Evolutionary conservation across 2,888 invertebrate genomes (phyloP).

Genomic region (Mystacides longicornis): DNA sequence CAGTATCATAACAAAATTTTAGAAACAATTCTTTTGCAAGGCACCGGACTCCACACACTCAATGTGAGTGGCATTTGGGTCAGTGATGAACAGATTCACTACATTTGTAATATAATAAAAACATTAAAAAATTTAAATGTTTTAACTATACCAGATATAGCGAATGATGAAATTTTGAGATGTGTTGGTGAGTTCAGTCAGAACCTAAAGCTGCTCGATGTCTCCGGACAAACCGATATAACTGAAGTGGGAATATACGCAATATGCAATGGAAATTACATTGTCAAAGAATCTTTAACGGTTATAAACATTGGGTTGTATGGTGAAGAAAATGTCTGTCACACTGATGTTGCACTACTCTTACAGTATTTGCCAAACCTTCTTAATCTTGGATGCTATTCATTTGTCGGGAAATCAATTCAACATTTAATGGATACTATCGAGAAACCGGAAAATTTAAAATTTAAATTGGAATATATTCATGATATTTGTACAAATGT

Average conservation of each 20-base stretch:
- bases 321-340: slow-evolving; percentile 61
- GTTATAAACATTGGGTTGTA: slow-evolving; percentile 62
- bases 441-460: slow-evolving; percentile 46
- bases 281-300: slow-evolving; percentile 48
- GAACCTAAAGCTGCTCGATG: slow-evolving; percentile 53
- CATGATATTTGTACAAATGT: slow-evolving; percentile 58
- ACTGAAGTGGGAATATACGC: slow-evolving; percentile 56
- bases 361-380: slow-evolving; percentile 57
- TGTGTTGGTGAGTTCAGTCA: slow-evolving; percentile 50
- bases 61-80: slow-evolving; percentile 70
- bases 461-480: slow-evolving; percentile 58
- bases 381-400: slow-evolving; percentile 58
- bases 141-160: slow-evolving; percentile 61
- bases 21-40: slow-evolving; percentile 56
- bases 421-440: slow-evolving; percentile 47
- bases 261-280: slow-evolving; percentile 47
- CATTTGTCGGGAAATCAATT: slow-evolving; percentile 58
- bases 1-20: slow-evolving; percentile 64
- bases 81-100: slow-evolving; percentile 58
- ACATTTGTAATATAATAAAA: slow-evolving; percentile 53
- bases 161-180: slow-evolving; percentile 59
- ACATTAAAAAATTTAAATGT: slow-evolving; percentile 53
- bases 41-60: slow-evolving; percentile 54
- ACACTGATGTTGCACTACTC: slow-evolving; percentile 55
- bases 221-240: slow-evolving; percentile 64